phyloP scores from a whole-genome alignment of 2,888 invertebrate genomes.

The Noctua janthe region DNA sequence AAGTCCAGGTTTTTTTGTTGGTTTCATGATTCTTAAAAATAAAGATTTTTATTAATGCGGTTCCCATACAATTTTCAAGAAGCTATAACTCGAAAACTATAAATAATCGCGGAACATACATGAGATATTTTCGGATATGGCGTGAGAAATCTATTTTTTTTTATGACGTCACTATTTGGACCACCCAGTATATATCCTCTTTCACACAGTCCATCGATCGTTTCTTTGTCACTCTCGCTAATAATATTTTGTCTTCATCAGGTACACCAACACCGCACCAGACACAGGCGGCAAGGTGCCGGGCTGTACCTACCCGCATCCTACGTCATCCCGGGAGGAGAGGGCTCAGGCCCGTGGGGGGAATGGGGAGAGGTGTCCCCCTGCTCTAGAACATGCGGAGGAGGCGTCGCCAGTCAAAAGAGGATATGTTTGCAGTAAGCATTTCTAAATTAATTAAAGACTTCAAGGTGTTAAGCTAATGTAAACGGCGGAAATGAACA shows the following conservation, averaged over 20 bases:
- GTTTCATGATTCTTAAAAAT: not conserved
- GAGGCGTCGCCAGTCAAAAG: slow-evolving; percentile 96
- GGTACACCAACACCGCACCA: slow-evolving; percentile 91
- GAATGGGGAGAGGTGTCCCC: slow-evolving; percentile 95
- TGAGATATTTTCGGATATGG: no score
- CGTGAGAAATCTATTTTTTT: no score
- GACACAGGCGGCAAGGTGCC: slow-evolving; percentile 95
- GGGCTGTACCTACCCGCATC: slow-evolving; percentile 93
- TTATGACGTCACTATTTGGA: no score
- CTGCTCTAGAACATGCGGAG: slow-evolving; percentile 98
- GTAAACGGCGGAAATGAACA: not conserved
- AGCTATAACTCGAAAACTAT: not conserved
- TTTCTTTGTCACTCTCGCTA: not conserved
- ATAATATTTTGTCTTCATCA: slow-evolving; percentile 56
- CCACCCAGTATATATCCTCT: no score
- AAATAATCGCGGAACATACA: no score
- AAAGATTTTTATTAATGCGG: no score
- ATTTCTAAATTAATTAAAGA: not conserved
- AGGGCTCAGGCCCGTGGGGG: slow-evolving; percentile 92
- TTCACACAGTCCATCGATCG: not conserved
- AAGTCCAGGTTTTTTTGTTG: no score
- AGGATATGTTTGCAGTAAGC: slow-evolving; percentile 93
- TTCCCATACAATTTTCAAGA: no score
- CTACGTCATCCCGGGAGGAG: slow-evolving; percentile 93
- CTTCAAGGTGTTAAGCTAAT: not conserved